phyloP scores from a whole-genome alignment of 2,113 vertebrate genomes.

The Cichladusa arquata region DNA sequence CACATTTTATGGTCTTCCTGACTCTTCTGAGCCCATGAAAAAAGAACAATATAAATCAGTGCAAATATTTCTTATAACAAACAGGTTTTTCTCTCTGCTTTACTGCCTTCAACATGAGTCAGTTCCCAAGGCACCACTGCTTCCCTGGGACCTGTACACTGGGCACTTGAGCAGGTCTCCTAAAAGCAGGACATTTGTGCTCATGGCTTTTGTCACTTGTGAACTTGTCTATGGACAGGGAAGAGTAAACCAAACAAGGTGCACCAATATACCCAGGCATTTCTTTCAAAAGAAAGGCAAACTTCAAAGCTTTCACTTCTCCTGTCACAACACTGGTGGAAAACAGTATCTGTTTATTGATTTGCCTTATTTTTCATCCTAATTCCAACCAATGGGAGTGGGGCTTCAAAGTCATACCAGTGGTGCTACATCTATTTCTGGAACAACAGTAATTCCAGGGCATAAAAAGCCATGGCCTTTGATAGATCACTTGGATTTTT shows the following conservation, averaged over 20 bases:
- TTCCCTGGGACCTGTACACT: not conserved
- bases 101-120: not conserved
- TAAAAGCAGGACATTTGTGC: not conserved
- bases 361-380: conserved; percentile 14
- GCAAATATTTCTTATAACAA: not conserved
- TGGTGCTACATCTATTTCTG: conserved; percentile 22
- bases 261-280: not conserved
- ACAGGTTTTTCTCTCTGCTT: not conserved
- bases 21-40: not conserved
- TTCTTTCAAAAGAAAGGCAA: conserved; percentile 9
- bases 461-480: not conserved
- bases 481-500: conserved; percentile 5
- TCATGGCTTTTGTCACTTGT: not conserved
- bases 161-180: not conserved
- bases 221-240: not conserved
- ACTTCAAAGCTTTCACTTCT: conserved; percentile 41
- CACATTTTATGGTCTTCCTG: not conserved
- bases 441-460: not conserved
- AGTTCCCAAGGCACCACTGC: not conserved
- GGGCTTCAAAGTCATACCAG: conserved; percentile 8
- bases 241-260: not conserved
- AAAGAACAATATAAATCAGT: not conserved
- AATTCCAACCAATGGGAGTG: not conserved
- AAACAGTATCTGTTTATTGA: conserved; percentile 42
- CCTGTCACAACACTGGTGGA: not conserved